A percentile compares a stretch with the other conserved stretches of the same genome.
Conservation (phyloP, 2,113 vertebrate species). For the Bothrops jararaca region DNA sequence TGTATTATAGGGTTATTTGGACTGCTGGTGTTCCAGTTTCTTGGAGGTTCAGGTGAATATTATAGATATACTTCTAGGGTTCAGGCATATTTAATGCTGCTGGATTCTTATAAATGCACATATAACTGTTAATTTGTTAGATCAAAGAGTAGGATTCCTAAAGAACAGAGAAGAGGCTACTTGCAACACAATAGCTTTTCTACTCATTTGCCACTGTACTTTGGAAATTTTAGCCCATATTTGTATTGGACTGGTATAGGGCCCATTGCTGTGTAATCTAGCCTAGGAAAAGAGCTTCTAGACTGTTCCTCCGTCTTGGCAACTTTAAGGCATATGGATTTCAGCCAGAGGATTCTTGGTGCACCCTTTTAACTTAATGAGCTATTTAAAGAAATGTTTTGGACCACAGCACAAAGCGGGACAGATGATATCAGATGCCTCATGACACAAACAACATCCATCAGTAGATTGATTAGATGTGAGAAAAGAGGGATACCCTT, state of each 20-base stretch:
- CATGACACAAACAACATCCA: not conserved
- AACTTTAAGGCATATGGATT: not conserved
- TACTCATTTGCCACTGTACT: not conserved
- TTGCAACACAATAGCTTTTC: not conserved
- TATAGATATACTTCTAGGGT: not conserved
- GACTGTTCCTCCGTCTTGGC: not conserved
- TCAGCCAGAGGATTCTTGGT: not conserved
- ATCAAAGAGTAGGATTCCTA: not conserved
- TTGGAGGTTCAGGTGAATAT: not conserved
- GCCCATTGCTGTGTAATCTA: not conserved
- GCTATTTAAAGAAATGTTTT: not conserved
- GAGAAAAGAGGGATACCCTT: not conserved
- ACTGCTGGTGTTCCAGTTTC: not conserved
- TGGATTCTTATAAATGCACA: not conserved
- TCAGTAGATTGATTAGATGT: not conserved
- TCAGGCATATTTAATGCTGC: not conserved
- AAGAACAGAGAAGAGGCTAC: not conserved
- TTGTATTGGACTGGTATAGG: not conserved
- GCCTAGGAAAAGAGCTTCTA: no score
- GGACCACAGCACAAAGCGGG: not conserved
- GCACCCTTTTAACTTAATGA: not conserved
- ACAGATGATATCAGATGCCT: not conserved
- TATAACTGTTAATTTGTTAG: not conserved
- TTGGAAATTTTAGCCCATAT: not conserved
- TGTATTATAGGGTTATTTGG: not conserved